These are phyloP conservation scores for Xanthorhoe spadicearia DNA, from an alignment of 2,888 invertebrate species.

Conservation along the genomic window DNA sequence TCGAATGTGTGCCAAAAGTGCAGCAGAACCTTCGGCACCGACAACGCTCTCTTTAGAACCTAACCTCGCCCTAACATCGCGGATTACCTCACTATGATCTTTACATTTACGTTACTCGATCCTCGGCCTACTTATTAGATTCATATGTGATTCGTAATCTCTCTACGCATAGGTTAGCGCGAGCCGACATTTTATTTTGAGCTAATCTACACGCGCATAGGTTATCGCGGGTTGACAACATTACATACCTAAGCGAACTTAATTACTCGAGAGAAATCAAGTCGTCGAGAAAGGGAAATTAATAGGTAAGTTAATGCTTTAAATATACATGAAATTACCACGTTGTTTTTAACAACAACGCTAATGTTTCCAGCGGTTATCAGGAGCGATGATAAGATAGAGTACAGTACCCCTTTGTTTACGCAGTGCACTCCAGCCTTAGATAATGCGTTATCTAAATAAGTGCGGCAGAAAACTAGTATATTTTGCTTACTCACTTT, in stretches of 20 bases:
- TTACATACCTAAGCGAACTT: slow-evolving; percentile 31
- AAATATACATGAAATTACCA: slow-evolving; percentile 52
- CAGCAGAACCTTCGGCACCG: slow-evolving; percentile 66
- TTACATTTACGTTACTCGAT: slow-evolving; percentile 30
- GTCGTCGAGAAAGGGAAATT: slow-evolving; percentile 47
- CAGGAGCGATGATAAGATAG: slow-evolving; percentile 75
- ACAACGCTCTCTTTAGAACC: slow-evolving; percentile 34
- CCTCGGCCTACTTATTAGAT: slow-evolving; percentile 29
- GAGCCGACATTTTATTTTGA: slow-evolving; percentile 14
- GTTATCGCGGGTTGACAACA: slow-evolving; percentile 33
- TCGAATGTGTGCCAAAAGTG: slow-evolving; percentile 83
- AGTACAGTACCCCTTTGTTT: slow-evolving; percentile 76
- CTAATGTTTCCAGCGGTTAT: slow-evolving; percentile 70
- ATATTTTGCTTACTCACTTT: slow-evolving; percentile 66
- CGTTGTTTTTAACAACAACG: slow-evolving; percentile 63
- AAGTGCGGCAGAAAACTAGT: slow-evolving; percentile 59
- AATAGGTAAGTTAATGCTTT: slow-evolving; percentile 44
- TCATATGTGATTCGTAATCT: slow-evolving; percentile 21
- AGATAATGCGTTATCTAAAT: slow-evolving; percentile 73
- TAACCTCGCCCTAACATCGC: slow-evolving; percentile 29
- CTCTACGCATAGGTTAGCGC: slow-evolving; percentile 9
- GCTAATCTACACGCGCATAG: slow-evolving; percentile 18
- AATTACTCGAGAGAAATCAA: slow-evolving; percentile 38
- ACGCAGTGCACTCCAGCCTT: slow-evolving; percentile 70
- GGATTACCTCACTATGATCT: slow-evolving; percentile 36